Base-by-base conservation (phyloP, 2,113 vertebrate species). In the Lophochroa leadbeateri region DNA sequence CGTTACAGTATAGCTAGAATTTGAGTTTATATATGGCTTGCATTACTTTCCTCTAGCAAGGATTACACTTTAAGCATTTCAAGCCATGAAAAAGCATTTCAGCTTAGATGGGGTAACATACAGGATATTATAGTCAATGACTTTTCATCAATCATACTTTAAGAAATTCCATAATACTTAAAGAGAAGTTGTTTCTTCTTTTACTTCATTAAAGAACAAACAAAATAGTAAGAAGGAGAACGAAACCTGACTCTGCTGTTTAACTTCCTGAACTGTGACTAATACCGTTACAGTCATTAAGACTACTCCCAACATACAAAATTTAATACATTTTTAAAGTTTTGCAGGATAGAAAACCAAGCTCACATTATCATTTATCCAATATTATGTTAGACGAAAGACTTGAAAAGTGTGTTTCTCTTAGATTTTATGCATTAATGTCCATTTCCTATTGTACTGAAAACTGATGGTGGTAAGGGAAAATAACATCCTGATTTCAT, bases 11-110 rank as follows among this genome's bases (percentile, higher is more conserved):
- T 43, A 67, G 69, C 4, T 89, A 91, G 82, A 94, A 94, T 93
- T 95, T 93, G 86, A 88, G 75, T 58, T 94, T 82, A 96, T 70
- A 91, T 94, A 86, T 65, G 27, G 82, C 52, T 96, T 96, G 69
- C 1, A 6, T 53, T 92, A 50, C 90, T 91, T 89, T 39, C 15
- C 47, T 92, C 12, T 47, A 53, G 11, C 24, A 49, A 91, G 71
- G 50, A 82, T 95, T 81, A 95, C 6, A 49, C 29, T 70, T 65
- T 41, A 65, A 97, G 65, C 64, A 55, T 88, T 96, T 97, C 60
- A 88, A 94, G 44, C 33, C 58, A 88, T 78, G 13, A 19, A 31
- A 90, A 85, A 85, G 1, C 24, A 49, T 69, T 91, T 93, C 35
- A 50, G 10, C 35, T 83, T 55, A 88, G 46, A 43, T 33, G 77